Conservation (phyloP, 2,113 vertebrate species). For the Aythya baeri region DNA sequence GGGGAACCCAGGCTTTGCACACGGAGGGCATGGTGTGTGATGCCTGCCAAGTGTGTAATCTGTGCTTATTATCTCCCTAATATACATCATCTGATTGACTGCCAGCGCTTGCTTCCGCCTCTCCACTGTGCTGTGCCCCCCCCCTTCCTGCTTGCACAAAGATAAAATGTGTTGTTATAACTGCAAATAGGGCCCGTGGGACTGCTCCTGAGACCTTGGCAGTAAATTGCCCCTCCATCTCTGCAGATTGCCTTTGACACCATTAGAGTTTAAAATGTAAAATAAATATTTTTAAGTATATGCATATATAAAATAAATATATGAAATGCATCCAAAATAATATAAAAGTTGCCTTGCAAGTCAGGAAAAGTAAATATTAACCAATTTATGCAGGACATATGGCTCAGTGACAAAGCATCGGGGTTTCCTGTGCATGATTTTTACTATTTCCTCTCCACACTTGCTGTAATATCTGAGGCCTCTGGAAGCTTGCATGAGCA, state of each 20-base stretch:
- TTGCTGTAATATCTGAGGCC: constrained; percentile 11
- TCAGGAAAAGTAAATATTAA: neutral
- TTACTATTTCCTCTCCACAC: constrained; percentile 21
- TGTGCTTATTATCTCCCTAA: constrained; percentile 52
- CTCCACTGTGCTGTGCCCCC: neutral
- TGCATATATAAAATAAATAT: neutral
- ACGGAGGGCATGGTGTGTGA: neutral
- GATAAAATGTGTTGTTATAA: constrained; percentile 55
- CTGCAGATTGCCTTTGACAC: neutral
- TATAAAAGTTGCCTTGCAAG: neutral
- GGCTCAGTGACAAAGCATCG: neutral
- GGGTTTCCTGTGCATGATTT: constrained; percentile 6
- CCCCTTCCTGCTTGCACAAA: constrained; percentile 16
- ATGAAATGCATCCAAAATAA: neutral
- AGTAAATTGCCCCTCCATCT: neutral
- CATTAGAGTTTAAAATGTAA: neutral
- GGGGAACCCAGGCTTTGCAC: neutral
- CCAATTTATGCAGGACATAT: neutral
- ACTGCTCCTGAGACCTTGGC: constrained; percentile 25
- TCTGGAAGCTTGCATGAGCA: neutral
- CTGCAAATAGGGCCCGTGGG: constrained; percentile 37
- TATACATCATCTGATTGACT: neutral
- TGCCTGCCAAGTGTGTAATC: constrained; percentile 27
- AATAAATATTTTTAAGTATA: neutral
- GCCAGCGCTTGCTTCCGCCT: constrained; percentile 45